These are phyloP conservation scores for Clivina fossor DNA, from an alignment of 2,888 invertebrate species.

Conservation along the genomic window DNA sequence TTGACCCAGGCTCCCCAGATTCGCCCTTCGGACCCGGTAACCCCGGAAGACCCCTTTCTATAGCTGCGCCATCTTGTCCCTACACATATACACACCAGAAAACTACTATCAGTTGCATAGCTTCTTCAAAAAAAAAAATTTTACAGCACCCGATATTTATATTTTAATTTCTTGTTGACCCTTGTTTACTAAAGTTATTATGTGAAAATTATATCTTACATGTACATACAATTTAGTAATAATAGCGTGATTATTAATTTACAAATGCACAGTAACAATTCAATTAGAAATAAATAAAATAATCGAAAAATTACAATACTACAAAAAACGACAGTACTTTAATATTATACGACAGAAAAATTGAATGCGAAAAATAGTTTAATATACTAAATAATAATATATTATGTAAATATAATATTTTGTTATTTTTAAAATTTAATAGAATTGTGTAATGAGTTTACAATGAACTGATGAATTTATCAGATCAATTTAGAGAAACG, in stretches of 20 bases:
- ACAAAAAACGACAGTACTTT: not conserved
- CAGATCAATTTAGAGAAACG: too few species aligned
- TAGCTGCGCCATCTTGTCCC: slow-evolving; percentile 60
- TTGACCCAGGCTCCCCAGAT: slow-evolving; percentile 57
- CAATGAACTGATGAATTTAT: too few species aligned
- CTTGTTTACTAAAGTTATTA: too few species aligned
- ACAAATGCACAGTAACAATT: not conserved
- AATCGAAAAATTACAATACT: not conserved
- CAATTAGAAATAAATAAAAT: not conserved
- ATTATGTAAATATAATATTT: not conserved
- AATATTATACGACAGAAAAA: not conserved
- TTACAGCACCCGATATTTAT: too few species aligned
- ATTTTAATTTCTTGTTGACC: too few species aligned
- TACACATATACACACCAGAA: slow-evolving; percentile 54
- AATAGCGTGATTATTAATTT: too few species aligned
- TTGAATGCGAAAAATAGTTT: not conserved
- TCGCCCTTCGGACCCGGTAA: slow-evolving; percentile 63
- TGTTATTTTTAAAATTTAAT: slow-evolving; percentile 2
- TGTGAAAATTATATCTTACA: too few species aligned
- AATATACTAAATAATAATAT: not conserved
- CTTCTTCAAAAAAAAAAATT: too few species aligned
- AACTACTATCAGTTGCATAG: slow-evolving; percentile 48
- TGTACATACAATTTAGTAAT: too few species aligned
- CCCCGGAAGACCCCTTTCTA: slow-evolving; percentile 67
- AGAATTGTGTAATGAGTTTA: slow-evolving; percentile 10